Evolutionary conservation across 2,888 invertebrate genomes (phyloP), one percentile per base, ranked within the genome.

Genomic region (Harpalus rufipes): DNA sequence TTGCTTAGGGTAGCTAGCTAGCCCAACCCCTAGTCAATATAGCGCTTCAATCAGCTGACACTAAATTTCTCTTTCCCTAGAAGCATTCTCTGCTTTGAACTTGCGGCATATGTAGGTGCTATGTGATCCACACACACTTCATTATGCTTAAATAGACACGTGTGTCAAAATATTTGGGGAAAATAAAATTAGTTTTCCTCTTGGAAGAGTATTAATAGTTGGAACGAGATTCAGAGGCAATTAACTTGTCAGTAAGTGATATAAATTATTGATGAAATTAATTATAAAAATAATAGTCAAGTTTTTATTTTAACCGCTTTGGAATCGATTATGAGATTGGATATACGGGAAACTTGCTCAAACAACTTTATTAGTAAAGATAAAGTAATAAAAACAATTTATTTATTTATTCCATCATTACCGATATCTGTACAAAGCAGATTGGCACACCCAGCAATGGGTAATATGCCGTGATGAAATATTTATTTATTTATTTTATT

Each of bases 121-220:
- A 18, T 44, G n/a, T 51, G 14, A 16, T 51, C 6, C n/a, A 68
- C 68, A 7, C n/a, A 68, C 68, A 68, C 51, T 82, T 82, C 68
- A 82, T 82, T 82, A 82, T 59, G 74, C 59, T 74, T 82, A 82
- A 82, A 74, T 74, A 82, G 82, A 82, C 82, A 82, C 72, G 39
- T 82, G 82, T 18, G 82, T 82, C 82, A 82, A 82, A 82, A 82
- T 82, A 74, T 82, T 81, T 82, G 32, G 82, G 82, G 82, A 74
- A 72, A 59, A 74, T 56, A 74, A 59, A 81, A 82, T 82, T 82
- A 72, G 74, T 56, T 80, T 61, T 80, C 61, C 61, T 16, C 44
- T 51, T 7, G 3, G 12, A 58, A 14, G 21, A 18, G 21, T 78
- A 58, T 78, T 78, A 78, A 78, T 78, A 74, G 44, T 16, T 61